Evolutionary conservation across 2,888 invertebrate genomes (phyloP).

Genomic region (Caenorhabditis sp.): DNA sequence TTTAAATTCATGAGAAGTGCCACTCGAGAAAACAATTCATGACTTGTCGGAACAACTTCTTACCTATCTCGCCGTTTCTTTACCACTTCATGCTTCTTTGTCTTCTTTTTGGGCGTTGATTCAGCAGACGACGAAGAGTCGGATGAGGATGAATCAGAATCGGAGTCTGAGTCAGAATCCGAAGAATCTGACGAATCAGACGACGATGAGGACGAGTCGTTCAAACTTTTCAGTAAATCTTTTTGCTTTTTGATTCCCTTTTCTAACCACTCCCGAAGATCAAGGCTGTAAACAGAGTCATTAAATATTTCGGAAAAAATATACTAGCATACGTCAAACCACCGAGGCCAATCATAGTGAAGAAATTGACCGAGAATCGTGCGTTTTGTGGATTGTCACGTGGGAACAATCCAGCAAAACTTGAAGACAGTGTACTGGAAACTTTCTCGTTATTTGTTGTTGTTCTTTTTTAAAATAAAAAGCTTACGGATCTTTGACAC

Average conservation of each 20-base stretch:
- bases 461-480: too few relatives aligned
- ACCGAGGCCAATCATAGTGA: constrained; percentile 94
- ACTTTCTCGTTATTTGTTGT: too few relatives aligned
- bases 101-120: constrained; percentile 35
- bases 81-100: constrained; percentile 20
- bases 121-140: background rate
- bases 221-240: constrained; percentile 40
- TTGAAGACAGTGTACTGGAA: constrained; percentile 82
- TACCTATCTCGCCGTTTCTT: constrained; percentile 13
- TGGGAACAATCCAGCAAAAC: constrained; percentile 91
- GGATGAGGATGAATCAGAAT: constrained; percentile 30
- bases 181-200: constrained; percentile 23
- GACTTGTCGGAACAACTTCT: background rate
- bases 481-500: constrained; percentile 87
- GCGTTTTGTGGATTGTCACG: constrained; percentile 94
- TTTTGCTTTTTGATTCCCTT: constrained; percentile 54
- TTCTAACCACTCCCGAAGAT: constrained; percentile 62
- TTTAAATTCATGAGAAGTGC: background rate
- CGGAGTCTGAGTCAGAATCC: constrained; percentile 22
- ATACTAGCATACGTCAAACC: constrained; percentile 81
- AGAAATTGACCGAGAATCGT: constrained; percentile 95
- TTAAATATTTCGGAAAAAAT: background rate
- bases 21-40: background rate
- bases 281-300: constrained; percentile 48
- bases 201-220: constrained; percentile 17